Evolutionary conservation across 2,113 vertebrate genomes (phyloP).

Genomic region (Nothobranchius kuhntae): DNA sequence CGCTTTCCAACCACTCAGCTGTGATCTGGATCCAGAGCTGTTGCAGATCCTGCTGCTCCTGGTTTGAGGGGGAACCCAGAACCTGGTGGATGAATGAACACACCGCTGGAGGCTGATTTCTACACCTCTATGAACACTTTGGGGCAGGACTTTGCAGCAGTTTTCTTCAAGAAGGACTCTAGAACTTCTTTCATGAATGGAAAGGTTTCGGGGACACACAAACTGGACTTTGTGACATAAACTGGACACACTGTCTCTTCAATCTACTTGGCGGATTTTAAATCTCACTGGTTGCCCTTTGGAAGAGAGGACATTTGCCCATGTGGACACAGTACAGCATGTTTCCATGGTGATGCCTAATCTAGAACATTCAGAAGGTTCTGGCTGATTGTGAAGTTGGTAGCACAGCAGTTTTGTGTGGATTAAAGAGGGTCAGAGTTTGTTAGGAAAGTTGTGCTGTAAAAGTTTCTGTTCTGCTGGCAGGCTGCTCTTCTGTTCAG

Average conservation of each 20-base stretch:
- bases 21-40: background rate
- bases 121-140: background rate
- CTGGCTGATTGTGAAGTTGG: no score
- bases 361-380: background rate
- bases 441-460: background rate
- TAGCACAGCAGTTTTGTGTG: background rate
- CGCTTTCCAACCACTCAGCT: background rate
- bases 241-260: background rate
- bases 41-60: background rate
- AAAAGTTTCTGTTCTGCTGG: background rate
- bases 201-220: background rate
- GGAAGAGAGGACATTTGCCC: background rate
- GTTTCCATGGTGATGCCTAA: background rate
- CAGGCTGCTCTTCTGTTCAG: slow-evolving; percentile 26
- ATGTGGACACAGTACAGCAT: background rate
- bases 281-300: background rate
- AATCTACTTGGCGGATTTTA: background rate
- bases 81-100: background rate
- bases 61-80: no score
- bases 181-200: background rate
- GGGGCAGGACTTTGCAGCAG: background rate
- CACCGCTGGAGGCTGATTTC: background rate
- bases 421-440: background rate
- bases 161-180: background rate
- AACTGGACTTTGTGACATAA: background rate